phyloP scores from a whole-genome alignment of 2,888 invertebrate species.

The Machimus atricapillus region DNA sequence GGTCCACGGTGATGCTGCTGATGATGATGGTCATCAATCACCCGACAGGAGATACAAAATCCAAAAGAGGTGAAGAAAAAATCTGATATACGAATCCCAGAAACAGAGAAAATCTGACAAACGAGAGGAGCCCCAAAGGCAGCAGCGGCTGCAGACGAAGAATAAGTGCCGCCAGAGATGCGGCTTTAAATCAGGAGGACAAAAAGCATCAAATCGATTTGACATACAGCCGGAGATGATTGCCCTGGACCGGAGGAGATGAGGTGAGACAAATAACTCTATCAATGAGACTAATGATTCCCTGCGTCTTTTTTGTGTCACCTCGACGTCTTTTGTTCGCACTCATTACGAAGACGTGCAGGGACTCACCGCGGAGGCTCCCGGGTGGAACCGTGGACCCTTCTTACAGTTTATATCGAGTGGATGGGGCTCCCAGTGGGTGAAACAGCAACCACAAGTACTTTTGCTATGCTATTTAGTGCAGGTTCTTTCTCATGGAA shows the following conservation, averaged over 20 bases:
- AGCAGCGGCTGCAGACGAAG: neutral
- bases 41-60: constrained; percentile 47
- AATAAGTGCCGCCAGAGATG: constrained; percentile 22
- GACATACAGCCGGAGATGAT: constrained; percentile 46
- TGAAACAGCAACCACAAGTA: neutral
- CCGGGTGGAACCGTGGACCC: neutral
- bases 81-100: constrained; percentile 26
- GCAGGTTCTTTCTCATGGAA: neutral
- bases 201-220: constrained; percentile 48
- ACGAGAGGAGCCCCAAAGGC: constrained; percentile 20
- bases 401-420: neutral
- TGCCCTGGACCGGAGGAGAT: constrained; percentile 41
- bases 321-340: constrained; percentile 24
- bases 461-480: neutral
- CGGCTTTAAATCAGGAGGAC: constrained; percentile 37
- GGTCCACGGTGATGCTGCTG: neutral
- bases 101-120: constrained; percentile 39
- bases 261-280: constrained; percentile 47
- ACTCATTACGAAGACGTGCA: constrained; percentile 38
- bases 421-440: neutral
- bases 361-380: neutral
- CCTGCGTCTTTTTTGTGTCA: constrained; percentile 35
- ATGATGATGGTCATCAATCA: constrained; percentile 44
- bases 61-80: constrained; percentile 44
- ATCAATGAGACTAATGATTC: constrained; percentile 47